These are phyloP conservation scores for Acanthopleura granulata DNA, from an alignment of 2,888 invertebrate genomes.

Conservation along the genomic window DNA sequence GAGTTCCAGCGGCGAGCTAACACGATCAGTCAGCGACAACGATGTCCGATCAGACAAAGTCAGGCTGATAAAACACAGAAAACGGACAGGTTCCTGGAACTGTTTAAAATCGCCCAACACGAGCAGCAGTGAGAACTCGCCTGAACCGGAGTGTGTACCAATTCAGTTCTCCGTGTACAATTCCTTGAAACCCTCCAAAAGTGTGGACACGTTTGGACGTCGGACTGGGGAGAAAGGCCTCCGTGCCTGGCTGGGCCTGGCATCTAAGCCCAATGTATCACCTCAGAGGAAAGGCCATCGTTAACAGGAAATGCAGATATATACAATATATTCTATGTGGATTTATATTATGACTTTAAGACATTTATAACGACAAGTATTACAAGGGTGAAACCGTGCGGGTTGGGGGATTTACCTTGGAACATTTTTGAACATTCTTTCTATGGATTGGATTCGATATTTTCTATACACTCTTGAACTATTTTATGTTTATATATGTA, in stretches of 20 bases:
- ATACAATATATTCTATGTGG: too few species aligned
- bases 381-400: too few species aligned
- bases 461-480: too few species aligned
- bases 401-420: too few species aligned
- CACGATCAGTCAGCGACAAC: slow-evolving; percentile 8
- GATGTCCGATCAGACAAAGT: slow-evolving; percentile 14
- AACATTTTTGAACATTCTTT: too few species aligned
- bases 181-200: background rate
- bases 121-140: background rate
- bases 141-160: background rate
- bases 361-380: too few species aligned
- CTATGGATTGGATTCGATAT: too few species aligned
- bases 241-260: background rate
- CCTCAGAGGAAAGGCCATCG: slow-evolving; percentile 4
- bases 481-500: too few species aligned
- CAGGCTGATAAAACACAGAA: slow-evolving; percentile 4
- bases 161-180: background rate
- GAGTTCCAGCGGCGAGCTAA: background rate
- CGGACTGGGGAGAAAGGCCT: background rate
- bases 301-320: background rate
- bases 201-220: background rate
- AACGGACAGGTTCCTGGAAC: background rate
- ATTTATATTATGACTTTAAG: too few species aligned
- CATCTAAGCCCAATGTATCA: background rate
- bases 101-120: slow-evolving; percentile 8